A percentile compares a stretch with the other conserved stretches of the same genome.
phyloP scores from a whole-genome alignment of 1,140 invertebrate genomes.

The Halictus rubicundus region DNA sequence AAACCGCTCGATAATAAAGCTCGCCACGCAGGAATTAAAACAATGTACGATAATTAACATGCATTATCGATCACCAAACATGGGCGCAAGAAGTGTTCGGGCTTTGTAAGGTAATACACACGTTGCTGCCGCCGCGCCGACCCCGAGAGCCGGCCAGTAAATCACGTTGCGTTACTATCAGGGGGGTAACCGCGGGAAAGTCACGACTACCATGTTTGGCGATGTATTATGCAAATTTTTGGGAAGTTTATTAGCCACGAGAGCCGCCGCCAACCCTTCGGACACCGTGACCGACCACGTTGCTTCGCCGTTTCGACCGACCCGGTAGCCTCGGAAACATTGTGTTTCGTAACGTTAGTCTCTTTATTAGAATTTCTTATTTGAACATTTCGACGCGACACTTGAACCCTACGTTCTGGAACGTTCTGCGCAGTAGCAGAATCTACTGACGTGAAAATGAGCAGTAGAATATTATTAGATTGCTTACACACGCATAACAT shows the following conservation, averaged over 20 bases:
- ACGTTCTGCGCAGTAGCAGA: too few relatives aligned
- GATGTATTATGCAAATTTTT: conserved; percentile 71
- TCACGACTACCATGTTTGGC: conserved; percentile 55
- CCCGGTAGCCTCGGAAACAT: neutral
- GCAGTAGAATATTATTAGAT: too few relatives aligned
- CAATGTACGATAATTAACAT: conserved; percentile 69
- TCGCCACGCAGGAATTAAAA: conserved; percentile 61
- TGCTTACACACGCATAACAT: too few relatives aligned
- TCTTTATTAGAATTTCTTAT: too few relatives aligned
- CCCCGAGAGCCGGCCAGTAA: conserved; percentile 60
- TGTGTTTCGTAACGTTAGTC: too few relatives aligned
- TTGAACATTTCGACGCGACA: too few relatives aligned
- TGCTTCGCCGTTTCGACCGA: neutral
- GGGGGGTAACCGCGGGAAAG: conserved; percentile 63
- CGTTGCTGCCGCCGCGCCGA: conserved; percentile 19
- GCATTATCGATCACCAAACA: conserved; percentile 46
- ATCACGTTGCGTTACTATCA: conserved; percentile 71
- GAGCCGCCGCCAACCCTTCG: conserved; percentile 60
- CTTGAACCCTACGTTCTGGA: too few relatives aligned
- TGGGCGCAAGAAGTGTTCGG: conserved; percentile 16
- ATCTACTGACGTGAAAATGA: too few relatives aligned
- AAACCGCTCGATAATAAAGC: conserved; percentile 57
- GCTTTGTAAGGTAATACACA: conserved; percentile 44
- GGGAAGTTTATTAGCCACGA: conserved; percentile 71
- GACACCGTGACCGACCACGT: conserved; percentile 19